Evolutionary conservation across 2,888 invertebrate species (phyloP).

Genomic region (Dinocampus coccinellae): DNA sequence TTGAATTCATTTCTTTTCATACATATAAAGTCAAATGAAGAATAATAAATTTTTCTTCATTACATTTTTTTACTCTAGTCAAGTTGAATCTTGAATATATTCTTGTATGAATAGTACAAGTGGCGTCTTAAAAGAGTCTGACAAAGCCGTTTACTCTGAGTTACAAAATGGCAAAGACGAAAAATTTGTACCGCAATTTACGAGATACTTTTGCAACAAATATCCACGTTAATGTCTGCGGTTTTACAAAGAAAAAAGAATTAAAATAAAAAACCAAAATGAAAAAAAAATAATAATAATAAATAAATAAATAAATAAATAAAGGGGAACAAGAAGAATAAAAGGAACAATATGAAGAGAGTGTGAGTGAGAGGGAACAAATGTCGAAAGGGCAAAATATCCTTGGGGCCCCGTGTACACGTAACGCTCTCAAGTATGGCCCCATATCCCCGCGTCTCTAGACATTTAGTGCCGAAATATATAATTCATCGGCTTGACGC

Average conservation of each 20-base stretch:
- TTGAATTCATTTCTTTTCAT: too few species aligned
- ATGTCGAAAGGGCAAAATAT: background rate
- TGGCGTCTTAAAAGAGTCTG: background rate
- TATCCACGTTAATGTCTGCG: conserved; percentile 34
- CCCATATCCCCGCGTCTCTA: background rate
- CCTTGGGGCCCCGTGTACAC: background rate
- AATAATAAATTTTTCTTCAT: too few species aligned
- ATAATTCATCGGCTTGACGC: conserved; percentile 36
- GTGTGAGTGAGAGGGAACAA: background rate
- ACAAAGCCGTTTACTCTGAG: background rate
- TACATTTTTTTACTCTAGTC: background rate
- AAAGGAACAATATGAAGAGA: background rate
- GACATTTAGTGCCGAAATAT: conserved; percentile 31
- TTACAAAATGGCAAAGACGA: conserved; percentile 20
- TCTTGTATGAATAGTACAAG: background rate
- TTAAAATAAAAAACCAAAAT: background rate
- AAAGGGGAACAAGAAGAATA: background rate
- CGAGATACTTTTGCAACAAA: conserved; percentile 46
- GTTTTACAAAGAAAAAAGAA: conserved; percentile 12
- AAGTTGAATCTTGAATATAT: background rate
- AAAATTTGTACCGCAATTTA: conserved; percentile 50
- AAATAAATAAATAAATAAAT: background rate
- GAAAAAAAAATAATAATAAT: background rate
- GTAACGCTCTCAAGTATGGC: background rate
- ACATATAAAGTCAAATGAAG: background rate